A percentile compares a stretch with the other conserved stretches of the same genome.
These are phyloP conservation scores for Mechanitis messenoides DNA, from an alignment of 2,888 invertebrate species.

Conservation along the genomic window DNA sequence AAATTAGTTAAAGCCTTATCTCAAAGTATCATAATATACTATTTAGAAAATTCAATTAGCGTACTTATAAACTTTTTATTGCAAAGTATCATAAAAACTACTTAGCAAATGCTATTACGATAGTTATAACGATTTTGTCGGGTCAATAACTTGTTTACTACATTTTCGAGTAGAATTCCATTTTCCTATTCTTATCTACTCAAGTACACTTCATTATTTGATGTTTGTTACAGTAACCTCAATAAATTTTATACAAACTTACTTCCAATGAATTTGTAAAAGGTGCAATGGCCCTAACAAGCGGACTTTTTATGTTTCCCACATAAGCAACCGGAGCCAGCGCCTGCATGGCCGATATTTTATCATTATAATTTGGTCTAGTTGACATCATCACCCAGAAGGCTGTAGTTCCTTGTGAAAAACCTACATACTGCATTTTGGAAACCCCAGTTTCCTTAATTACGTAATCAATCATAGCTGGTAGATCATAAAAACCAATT, in stretches of 20 bases:
- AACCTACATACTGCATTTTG: constrained; percentile 82
- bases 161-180: too few species aligned
- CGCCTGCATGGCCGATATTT: constrained; percentile 75
- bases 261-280: constrained; percentile 71
- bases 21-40: too few species aligned
- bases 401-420: constrained; percentile 82
- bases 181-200: too few species aligned
- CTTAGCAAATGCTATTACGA: too few species aligned
- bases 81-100: too few species aligned
- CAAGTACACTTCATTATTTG: neutral
- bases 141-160: too few species aligned
- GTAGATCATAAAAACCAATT: constrained; percentile 84
- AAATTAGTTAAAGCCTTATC: too few species aligned
- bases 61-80: too few species aligned
- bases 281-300: constrained; percentile 64
- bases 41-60: too few species aligned
- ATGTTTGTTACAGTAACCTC: neutral
- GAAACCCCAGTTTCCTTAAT: constrained; percentile 70
- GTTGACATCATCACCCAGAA: constrained; percentile 78
- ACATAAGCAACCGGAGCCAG: constrained; percentile 79
- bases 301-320: constrained; percentile 63
- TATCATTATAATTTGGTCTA: constrained; percentile 76
- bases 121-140: too few species aligned
- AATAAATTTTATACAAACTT: constrained; percentile 30
- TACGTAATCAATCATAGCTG: constrained; percentile 84